Conservation (phyloP, 1,140 invertebrate species). For the Drosophila quadrilineata region DNA sequence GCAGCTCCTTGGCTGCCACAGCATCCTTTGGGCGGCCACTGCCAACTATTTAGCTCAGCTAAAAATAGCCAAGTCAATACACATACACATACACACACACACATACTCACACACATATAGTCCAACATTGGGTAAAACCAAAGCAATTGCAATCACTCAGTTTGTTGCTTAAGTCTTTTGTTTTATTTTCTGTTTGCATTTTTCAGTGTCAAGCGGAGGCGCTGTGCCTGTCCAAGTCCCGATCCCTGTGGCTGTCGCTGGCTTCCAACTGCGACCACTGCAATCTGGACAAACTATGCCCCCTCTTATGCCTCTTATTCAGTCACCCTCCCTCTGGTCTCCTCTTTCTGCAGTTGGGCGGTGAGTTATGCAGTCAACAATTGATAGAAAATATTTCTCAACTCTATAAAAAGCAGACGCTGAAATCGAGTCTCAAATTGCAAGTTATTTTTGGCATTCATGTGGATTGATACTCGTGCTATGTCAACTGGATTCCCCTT, state of each 20-base stretch:
- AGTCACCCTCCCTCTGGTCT: not conserved
- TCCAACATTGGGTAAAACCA: constrained; percentile 22
- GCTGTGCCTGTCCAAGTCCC: constrained; percentile 1
- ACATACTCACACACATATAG: constrained; percentile 16
- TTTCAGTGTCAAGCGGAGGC: constrained; percentile 65
- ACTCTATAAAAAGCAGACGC: constrained; percentile 10
- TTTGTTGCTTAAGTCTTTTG: constrained; percentile 79
- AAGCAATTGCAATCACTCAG: constrained; percentile 79
- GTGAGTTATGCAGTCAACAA: constrained; percentile 77
- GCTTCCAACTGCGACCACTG: constrained; percentile 28
- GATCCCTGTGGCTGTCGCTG: too few relatives aligned
- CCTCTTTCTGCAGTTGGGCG: constrained; percentile 21
- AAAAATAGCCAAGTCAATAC: too few relatives aligned
- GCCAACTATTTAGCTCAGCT: constrained; percentile 72
- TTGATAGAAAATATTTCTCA: constrained; percentile 66
- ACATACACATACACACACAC: constrained; percentile 7
- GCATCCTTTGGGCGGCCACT: constrained; percentile 74
- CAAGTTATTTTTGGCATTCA: constrained; percentile 49
- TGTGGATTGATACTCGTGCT: not conserved
- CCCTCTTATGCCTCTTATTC: not conserved
- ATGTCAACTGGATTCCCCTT: not conserved
- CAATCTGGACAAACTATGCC: too few relatives aligned
- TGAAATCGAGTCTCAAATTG: constrained; percentile 22
- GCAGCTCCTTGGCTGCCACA: constrained; percentile 26
- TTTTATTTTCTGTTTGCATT: constrained; percentile 80